Evolutionary conservation across 2,888 invertebrate species (phyloP), one percentile per base, ranked within the genome.

Genomic region (Chironomus riparius): DNA sequence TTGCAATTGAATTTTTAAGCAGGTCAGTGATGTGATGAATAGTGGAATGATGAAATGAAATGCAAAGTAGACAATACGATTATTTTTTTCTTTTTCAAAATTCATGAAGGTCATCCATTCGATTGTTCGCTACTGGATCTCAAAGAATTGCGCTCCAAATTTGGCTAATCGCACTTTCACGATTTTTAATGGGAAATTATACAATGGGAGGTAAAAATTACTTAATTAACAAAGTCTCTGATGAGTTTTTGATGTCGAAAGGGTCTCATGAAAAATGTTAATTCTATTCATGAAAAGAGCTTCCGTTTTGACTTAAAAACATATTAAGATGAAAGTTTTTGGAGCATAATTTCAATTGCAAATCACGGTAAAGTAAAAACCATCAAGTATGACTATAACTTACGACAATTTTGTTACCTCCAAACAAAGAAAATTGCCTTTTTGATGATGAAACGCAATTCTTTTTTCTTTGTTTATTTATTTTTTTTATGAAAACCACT

Each of bases 1-100:
- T 61, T 72, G 72, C 62, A 72, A 72, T 50, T 72, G 56, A 56
- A 56, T 56, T 18, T 28, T 70, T 72, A 62, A 61, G 62, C 72
- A 13, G 72, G 72, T 72, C 72, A 72, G 72, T 72, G 13, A 7
- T 61, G 61, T 72, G 72, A 62, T 56, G 56, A 38, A 38, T 38
- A 38, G 38, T 38, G 38, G 38, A 38, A 56, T 56, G 56, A 56
- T 50, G 50, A 56, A 56, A 56, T 15, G n/a, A 56, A 18, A 56
- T 18, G n/a, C 56, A 56, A 56, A 38, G 38, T 10, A 38, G 38
- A 56, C 56, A 56, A 56, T 56, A 56, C 56, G 18, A 56, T 18
- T 50, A 50, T 56, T 56, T 56, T 56, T 56, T 18, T 7, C 56
- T 56, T 7, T 15, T 38, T 38, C 10, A 38, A 28, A 38, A 38